These are phyloP conservation scores for Agrotis clavis DNA, from an alignment of 2,888 invertebrate species.

Conservation along the genomic window DNA sequence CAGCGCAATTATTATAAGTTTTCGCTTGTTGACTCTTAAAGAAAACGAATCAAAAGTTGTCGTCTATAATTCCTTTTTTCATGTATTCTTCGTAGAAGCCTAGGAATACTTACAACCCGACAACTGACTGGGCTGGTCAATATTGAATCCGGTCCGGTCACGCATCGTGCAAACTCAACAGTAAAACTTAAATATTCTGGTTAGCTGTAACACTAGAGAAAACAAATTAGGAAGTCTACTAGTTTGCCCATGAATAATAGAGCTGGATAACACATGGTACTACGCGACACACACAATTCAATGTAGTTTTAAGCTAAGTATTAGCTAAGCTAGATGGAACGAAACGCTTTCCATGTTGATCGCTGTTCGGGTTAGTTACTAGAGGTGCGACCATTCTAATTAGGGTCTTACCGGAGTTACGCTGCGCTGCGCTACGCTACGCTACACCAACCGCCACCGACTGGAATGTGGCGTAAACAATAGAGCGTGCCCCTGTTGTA, in stretches of 20 bases:
- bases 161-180: slow-evolving; percentile 55
- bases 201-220: slow-evolving; percentile 43
- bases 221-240: slow-evolving; percentile 50
- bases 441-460: slow-evolving; percentile 20
- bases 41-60: not conserved
- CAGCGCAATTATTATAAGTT: too few species aligned
- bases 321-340: slow-evolving; percentile 15
- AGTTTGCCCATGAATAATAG: slow-evolving; percentile 45
- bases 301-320: slow-evolving; percentile 12
- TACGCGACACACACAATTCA: slow-evolving; percentile 11
- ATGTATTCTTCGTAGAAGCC: slow-evolving; percentile 26
- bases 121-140: slow-evolving; percentile 11
- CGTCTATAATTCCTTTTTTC: not conserved
- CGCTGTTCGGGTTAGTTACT: slow-evolving; percentile 2
- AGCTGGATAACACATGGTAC: slow-evolving; percentile 32
- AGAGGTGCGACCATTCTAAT: slow-evolving; percentile 34
- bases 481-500: slow-evolving; percentile 64
- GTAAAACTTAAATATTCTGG: slow-evolving; percentile 57
- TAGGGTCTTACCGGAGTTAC: slow-evolving; percentile 31
- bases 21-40: too few species aligned
- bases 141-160: slow-evolving; percentile 48
- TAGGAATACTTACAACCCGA: slow-evolving; percentile 16
- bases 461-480: slow-evolving; percentile 59
- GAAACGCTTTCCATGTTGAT: slow-evolving; percentile 26
- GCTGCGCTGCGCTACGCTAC: slow-evolving; percentile 14